Base-by-base conservation (phyloP, 2,113 vertebrate species). In the Serinus canaria region DNA sequence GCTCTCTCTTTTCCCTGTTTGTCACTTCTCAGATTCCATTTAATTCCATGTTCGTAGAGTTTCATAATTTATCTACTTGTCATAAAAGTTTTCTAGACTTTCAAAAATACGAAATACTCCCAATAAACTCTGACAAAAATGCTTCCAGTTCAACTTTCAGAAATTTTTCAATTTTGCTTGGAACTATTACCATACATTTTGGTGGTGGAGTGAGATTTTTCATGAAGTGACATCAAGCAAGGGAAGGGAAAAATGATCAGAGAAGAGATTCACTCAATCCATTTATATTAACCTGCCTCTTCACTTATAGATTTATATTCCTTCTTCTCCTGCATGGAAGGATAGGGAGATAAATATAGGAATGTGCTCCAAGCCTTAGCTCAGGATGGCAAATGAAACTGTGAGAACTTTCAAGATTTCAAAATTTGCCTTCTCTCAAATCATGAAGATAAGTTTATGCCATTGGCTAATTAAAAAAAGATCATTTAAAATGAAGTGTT, bases 11-110 rank as follows among this genome's bases (percentile, higher is more conserved):
- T 90, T 91, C 96, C 96, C 97, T 97, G 98, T 98, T 98, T 98
- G 98, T 98, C 98, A 98, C 96, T 97, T 94, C 96, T 97, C 95
- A 95, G 97, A 92, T 97, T 96, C 97, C 97, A 97, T 98, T 98
- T 98, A 98, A 98, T 98, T 97, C 95, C 96, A 90, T 9, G 84
- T 97, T 98, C 96, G 91, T 94, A 96, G 80, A 95, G 96, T 97
- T 97, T 94, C 70, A 92, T 97, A 97, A 98, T 98, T 98, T 98
- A 97, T 97, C 97, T 97, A 55, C 97, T 97, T 98, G 98, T 98
- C 98, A 98, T 27, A 93, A 97, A 98, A 98, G 95, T 98, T 98
- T 98, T 91, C 95, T 69, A 96, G 98, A 98, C 97, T 97, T 98
- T 98, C 85, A 89, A 90, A 93, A 96, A 93, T 78, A 98, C 63